Conservation (phyloP, 2,888 invertebrate genomes). For the Cheilosia scutellata region DNA sequence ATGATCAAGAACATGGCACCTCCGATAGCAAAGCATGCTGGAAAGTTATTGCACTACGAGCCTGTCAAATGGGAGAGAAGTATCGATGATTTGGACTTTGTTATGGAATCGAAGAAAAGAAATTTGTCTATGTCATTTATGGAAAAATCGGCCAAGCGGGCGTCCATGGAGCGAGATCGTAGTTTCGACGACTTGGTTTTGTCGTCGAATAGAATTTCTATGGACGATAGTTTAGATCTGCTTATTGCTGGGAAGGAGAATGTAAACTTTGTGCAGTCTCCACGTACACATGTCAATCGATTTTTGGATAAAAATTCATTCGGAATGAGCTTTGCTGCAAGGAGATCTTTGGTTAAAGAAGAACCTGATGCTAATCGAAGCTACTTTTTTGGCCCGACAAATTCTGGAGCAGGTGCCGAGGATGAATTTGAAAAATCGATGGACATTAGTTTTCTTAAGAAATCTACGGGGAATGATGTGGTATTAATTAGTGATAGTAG, state of each 20-base stretch:
- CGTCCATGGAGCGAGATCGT: conserved; percentile 78
- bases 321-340: conserved; percentile 42
- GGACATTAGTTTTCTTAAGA: conserved; percentile 81
- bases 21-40: conserved; percentile 78
- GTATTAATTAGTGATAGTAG: conserved; percentile 38
- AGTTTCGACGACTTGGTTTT: background rate
- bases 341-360: conserved; percentile 25
- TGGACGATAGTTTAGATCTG: conserved; percentile 81
- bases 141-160: conserved; percentile 63
- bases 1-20: conserved; percentile 82
- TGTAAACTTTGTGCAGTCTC: conserved; percentile 12
- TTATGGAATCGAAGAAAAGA: conserved; percentile 76
- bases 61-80: conserved; percentile 71
- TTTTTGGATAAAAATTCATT: conserved; percentile 76
- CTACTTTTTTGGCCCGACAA: conserved; percentile 85
- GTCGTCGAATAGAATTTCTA: conserved; percentile 71
- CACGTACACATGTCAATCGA: conserved; percentile 78
- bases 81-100: conserved; percentile 79
- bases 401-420: conserved; percentile 84
- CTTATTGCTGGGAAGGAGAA: conserved; percentile 72
- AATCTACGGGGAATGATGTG: background rate
- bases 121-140: conserved; percentile 76
- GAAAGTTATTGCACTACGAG: conserved; percentile 80
- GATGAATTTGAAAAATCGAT: conserved; percentile 88
- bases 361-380: conserved; percentile 81